Percentiles rank a stretch among this genome's conserved stretches.
These are phyloP conservation scores for Brachynemurus nebulosus DNA, from an alignment of 2,888 invertebrate genomes.

Conservation along the genomic window DNA sequence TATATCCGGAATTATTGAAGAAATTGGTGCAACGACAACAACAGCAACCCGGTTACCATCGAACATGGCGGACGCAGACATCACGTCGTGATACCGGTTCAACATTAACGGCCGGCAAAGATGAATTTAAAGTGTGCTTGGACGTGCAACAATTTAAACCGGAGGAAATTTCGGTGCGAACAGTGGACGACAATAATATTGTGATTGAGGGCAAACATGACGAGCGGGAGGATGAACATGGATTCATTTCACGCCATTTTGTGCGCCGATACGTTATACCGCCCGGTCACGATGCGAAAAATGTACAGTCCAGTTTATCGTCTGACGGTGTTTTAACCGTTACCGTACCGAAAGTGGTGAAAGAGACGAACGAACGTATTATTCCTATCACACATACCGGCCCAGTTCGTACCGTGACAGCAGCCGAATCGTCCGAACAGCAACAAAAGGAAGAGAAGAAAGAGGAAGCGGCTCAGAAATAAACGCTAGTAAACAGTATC, in stretches of 20 bases:
- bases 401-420: conserved; percentile 37
- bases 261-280: conserved; percentile 40
- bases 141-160: conserved; percentile 71
- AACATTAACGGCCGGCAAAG: conserved; percentile 43
- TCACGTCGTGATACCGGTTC: conserved; percentile 39
- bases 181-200: conserved; percentile 44
- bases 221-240: conserved; percentile 61
- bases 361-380: conserved; percentile 15
- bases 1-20: not conserved
- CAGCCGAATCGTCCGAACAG: too few species aligned
- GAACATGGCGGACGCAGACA: conserved; percentile 35
- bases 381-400: conserved; percentile 18
- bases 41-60: conserved; percentile 25
- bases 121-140: conserved; percentile 54
- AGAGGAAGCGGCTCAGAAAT: too few species aligned
- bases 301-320: conserved; percentile 32
- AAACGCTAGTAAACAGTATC: too few species aligned
- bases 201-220: conserved; percentile 59
- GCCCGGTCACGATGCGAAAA: conserved; percentile 30
- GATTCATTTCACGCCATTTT: conserved; percentile 58
- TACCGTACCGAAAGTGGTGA: conserved; percentile 30
- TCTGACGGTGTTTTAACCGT: conserved; percentile 35
- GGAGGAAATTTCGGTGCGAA: conserved; percentile 64
- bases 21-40: not conserved
- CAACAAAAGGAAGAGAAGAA: too few species aligned